Percentiles rank a stretch among this genome's conserved stretches.
phyloP scores from a whole-genome alignment of 1,140 invertebrate species.

The Thaumetopoea pityocampa region DNA sequence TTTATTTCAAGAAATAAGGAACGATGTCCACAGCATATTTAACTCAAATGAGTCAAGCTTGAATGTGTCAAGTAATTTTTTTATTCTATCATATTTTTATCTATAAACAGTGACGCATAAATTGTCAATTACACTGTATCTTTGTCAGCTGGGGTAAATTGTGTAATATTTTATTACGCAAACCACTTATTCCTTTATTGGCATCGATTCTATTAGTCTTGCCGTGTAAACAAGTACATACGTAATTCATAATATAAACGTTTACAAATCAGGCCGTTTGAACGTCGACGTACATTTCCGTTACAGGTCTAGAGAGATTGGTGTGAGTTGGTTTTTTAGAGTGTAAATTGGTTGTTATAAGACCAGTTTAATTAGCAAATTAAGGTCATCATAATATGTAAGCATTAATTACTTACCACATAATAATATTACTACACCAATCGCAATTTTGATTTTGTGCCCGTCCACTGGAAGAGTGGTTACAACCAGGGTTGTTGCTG shows the following conservation, averaged over 20 bases:
- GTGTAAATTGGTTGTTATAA: conserved; percentile 17
- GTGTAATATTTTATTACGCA: conserved; percentile 13
- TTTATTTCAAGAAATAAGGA: too few relatives aligned
- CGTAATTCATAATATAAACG: conserved; percentile 16
- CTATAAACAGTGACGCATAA: conserved; percentile 6
- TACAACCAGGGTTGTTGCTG: too few relatives aligned
- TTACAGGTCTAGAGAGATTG: conserved; percentile 6
- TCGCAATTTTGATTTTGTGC: too few relatives aligned
- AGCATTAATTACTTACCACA: too few relatives aligned
- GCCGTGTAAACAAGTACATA: conserved; percentile 8
- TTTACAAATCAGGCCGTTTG: conserved; percentile 12
- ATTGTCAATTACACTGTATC: conserved; percentile 5
- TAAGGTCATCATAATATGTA: conserved; percentile 20
- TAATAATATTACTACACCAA: too few relatives aligned
- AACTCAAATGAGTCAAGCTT: too few relatives aligned
- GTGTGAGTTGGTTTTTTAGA: conserved; percentile 4
- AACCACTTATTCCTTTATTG: conserved; percentile 13
- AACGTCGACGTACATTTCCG: conserved; percentile 8
- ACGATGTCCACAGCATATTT: too few relatives aligned
- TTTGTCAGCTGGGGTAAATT: conserved; percentile 10
- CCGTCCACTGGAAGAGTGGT: too few relatives aligned
- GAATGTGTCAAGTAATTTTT: not conserved
- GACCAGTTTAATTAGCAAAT: conserved; percentile 21
- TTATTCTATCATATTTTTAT: not conserved
- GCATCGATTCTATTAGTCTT: conserved; percentile 10